These are phyloP conservation scores for Polypterus bichir DNA, from an alignment of 2,113 vertebrate species.

Conservation along the genomic window DNA sequence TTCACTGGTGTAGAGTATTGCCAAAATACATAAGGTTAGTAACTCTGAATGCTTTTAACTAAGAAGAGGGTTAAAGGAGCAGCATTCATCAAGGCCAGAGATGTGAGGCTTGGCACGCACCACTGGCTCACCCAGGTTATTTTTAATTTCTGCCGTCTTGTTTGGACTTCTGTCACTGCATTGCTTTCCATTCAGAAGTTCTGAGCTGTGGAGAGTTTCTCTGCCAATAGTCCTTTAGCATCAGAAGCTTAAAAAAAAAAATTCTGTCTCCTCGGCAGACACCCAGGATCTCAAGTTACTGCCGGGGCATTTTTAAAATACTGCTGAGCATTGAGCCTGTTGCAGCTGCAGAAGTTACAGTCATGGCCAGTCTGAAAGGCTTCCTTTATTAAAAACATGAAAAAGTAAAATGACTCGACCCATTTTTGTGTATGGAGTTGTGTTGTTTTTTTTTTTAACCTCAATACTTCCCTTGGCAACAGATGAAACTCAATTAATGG, in stretches of 20 bases:
- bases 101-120: not conserved
- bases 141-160: not conserved
- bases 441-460: conserved; percentile 36
- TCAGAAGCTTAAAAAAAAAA: not conserved
- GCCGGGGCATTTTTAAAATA: conserved; percentile 34
- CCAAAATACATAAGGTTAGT: no score
- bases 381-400: conserved; percentile 27
- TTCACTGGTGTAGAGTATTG: no score
- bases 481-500: no score
- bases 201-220: conserved; percentile 17
- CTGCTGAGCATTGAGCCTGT: conserved; percentile 22
- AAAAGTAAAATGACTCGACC: no score
- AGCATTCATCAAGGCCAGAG: not conserved
- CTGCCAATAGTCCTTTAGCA: not conserved
- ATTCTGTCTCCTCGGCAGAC: conserved; percentile 1
- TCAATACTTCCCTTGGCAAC: conserved; percentile 40
- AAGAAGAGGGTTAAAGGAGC: no score
- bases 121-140: not conserved
- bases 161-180: not conserved
- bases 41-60: no score
- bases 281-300: conserved; percentile 44
- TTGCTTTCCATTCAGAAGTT: conserved; percentile 1
- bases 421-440: no score
- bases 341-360: conserved; percentile 49
- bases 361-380: conserved; percentile 29